phyloP scores from a whole-genome alignment of 2,797 vertebrate species.

The Gadopsis marmoratus region DNA sequence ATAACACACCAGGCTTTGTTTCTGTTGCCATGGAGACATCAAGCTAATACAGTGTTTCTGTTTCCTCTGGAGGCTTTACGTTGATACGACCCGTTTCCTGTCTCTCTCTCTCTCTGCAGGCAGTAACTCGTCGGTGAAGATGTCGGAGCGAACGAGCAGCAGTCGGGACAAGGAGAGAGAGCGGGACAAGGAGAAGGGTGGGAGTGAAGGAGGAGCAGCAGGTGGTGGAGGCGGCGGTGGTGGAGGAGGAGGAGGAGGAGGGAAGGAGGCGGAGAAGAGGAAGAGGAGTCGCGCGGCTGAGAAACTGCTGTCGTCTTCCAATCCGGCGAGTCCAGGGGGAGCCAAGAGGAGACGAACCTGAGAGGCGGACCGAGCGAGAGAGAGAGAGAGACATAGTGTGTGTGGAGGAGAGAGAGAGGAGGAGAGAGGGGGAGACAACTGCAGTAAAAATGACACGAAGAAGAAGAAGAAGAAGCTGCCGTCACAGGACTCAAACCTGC shows the following conservation, averaged over 20 bases:
- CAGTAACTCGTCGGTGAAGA: conserved; percentile 81
- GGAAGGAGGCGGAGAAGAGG: conserved; percentile 74
- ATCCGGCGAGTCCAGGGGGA: conserved; percentile 76
- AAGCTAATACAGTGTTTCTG: neutral
- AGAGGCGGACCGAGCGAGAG: conserved; percentile 12
- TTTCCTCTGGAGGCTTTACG: neutral
- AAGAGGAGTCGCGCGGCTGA: conserved; percentile 72
- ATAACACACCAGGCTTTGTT: no score
- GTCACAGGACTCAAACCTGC: neutral
- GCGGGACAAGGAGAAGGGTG: conserved; percentile 68
- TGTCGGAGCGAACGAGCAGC: conserved; percentile 66
- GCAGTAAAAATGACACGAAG: neutral
- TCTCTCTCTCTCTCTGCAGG: conserved; percentile 61
- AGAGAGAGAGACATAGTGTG: neutral
- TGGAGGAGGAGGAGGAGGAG: conserved; percentile 44
- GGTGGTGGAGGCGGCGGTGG: conserved; percentile 16
- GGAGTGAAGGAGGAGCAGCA: conserved; percentile 21
- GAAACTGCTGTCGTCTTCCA: conserved; percentile 76
- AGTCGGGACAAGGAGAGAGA: conserved; percentile 73
- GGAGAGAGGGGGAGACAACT: neutral
- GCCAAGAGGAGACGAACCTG: conserved; percentile 80
- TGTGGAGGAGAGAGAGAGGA: neutral
- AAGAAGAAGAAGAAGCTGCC: neutral
- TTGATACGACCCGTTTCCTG: conserved; percentile 34
- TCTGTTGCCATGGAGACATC: no score